Evolutionary conservation across 2,888 invertebrate genomes (phyloP).

Genomic region (Tolmerus cingulatus): DNA sequence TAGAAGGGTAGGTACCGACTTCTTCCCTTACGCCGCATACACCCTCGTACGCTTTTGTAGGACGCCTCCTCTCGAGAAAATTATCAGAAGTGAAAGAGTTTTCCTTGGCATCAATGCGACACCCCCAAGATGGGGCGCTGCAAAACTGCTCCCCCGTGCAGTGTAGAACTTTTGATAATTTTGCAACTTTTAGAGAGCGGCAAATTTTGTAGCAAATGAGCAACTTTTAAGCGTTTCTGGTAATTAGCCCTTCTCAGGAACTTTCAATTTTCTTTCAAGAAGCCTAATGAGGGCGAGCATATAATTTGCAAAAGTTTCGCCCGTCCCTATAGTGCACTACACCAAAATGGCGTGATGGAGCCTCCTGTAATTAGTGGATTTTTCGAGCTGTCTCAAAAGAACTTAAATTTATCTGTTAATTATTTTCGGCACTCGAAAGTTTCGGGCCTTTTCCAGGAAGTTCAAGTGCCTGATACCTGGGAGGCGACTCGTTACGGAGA

Average conservation of each 20-base stretch:
- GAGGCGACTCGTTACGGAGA: neutral
- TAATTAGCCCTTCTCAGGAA: constrained; percentile 3
- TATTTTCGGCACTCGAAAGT: constrained; percentile 1
- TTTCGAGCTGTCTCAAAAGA: neutral
- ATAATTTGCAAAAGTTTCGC: neutral
- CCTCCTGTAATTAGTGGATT: neutral
- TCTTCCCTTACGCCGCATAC: neutral
- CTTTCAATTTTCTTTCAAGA: constrained; percentile 7
- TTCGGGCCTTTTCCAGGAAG: neutral
- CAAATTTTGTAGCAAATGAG: neutral
- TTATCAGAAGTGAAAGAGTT: neutral
- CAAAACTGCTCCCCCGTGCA: neutral
- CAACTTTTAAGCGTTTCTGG: constrained; percentile 24
- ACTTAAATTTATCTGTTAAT: constrained; percentile 19
- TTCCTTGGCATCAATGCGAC: neutral
- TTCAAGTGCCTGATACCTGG: neutral
- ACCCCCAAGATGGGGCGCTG: neutral
- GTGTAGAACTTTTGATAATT: neutral
- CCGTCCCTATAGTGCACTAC: neutral
- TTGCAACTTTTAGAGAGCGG: neutral
- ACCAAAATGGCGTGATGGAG: neutral
- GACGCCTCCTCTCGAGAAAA: neutral
- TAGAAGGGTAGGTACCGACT: neutral
- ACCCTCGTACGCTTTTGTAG: neutral
- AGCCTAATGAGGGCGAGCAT: constrained; percentile 12